Evolutionary conservation across 2,113 vertebrate species (phyloP).

Genomic region (Butorides virescens): DNA sequence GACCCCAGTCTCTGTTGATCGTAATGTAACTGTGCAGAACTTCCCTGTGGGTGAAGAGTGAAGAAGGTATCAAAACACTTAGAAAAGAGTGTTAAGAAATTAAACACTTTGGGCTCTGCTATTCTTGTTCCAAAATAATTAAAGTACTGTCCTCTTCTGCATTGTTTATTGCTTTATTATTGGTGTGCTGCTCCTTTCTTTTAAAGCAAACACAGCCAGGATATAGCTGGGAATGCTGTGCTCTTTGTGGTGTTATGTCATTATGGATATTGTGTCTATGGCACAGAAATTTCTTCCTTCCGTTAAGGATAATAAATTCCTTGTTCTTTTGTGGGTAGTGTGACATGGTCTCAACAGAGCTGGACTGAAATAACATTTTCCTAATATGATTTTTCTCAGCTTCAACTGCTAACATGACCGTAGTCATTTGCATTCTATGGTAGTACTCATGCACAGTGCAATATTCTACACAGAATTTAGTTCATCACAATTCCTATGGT

Average conservation of each 20-base stretch:
- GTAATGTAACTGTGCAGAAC: background rate
- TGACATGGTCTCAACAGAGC: background rate
- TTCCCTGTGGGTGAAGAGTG: background rate
- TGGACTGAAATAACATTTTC: background rate
- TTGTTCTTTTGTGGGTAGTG: background rate
- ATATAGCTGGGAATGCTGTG: background rate
- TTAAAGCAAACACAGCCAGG: background rate
- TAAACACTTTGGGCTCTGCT: background rate
- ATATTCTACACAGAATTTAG: background rate
- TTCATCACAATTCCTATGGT: background rate
- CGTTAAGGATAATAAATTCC: background rate
- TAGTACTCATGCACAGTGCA: background rate
- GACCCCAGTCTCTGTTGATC: background rate
- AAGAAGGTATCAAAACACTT: background rate
- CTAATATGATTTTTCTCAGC: background rate
- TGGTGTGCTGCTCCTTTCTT: background rate
- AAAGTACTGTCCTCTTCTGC: background rate
- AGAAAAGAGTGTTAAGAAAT: background rate
- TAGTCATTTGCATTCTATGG: background rate
- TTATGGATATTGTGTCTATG: background rate
- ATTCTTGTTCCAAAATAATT: background rate
- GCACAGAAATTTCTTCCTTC: background rate
- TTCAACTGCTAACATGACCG: background rate
- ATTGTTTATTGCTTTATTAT: background rate
- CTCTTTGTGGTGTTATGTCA: rapidly evolving